Base-by-base conservation (phyloP, 2,797 vertebrate genomes). In the Jordanella pulchra region DNA sequence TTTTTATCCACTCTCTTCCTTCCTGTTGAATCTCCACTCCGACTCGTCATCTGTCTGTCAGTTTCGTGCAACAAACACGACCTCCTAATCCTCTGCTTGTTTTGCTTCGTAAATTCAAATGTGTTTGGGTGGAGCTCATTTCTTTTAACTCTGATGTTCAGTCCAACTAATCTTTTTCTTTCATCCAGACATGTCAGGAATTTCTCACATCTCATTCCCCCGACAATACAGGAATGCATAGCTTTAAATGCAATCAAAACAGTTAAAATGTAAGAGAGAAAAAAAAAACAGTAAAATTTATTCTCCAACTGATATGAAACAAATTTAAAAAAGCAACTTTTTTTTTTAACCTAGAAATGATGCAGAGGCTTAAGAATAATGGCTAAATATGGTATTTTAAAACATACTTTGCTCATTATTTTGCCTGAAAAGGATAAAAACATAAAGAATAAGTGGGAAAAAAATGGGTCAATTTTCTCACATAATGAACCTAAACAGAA, bases 21-120 rank as follows among this genome's bases (percentile, higher is more conserved):
- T 6, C 42, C 48, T 7, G 45, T 51, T n/a, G 61, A 35, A 17
- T 66, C 25, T 67, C 69, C 30, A n/a, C 47, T 1, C 18, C 0
- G 0, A 25, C 68, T 23, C 55, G 39, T 54, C 73, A 32, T 35
- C 69, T 60, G 44, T 64, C 76, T 65, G 4, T 83, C 75, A 67
- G 35, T 23, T 47, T 1, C 42, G 3, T 56, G 58, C 44, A 23
- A 27, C 21, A 0, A 10, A 32, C 12, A 12, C 6, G 35, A 60
- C 28, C 1, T 66, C 64, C 12, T 45, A 30, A 69, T 72, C 67
- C 56, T 70, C 71, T 1, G 51, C 25, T 71, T 42, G 45, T 66
- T 51, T 39, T 73, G 64, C 50, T 56, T 71, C 39, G 60, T 53
- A 35, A 47, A 56, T 64, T 44, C 55, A 32, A 61, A 30, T 65